Conservation (phyloP, 2,888 invertebrate genomes). For the Chymomyza procnemis region DNA sequence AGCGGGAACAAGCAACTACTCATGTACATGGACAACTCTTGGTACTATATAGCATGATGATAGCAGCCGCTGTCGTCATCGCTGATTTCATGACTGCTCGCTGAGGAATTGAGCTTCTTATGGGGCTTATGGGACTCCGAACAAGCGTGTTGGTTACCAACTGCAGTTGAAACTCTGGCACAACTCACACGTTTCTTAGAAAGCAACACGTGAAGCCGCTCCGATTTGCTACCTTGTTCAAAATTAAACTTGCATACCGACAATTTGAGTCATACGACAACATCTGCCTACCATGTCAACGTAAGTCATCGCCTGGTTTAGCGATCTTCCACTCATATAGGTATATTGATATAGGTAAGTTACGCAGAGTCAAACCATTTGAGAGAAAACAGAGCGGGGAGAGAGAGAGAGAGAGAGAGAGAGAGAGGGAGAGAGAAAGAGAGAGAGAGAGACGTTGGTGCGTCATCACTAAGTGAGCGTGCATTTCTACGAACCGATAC, state of each 20-base stretch:
- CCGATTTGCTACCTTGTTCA: not conserved
- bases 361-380: not conserved
- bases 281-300: not conserved
- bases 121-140: too few species aligned
- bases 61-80: not conserved
- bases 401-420: not conserved
- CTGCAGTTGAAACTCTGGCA: too few species aligned
- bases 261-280: not conserved
- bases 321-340: too few species aligned
- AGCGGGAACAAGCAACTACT: constrained; percentile 8
- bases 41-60: constrained; percentile 2
- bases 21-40: constrained; percentile 28
- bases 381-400: not conserved
- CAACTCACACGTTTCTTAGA: too few species aligned
- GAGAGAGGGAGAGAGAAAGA: not conserved
- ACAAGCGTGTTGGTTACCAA: too few species aligned
- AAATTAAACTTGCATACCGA: not conserved
- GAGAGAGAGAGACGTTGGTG: too few species aligned
- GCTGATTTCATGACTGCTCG: not conserved
- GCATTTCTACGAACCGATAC: not conserved
- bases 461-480: not conserved
- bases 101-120: too few species aligned
- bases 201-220: too few species aligned
- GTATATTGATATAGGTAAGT: not conserved
- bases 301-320: not conserved